A percentile compares a stretch with the other conserved stretches of the same genome.
Conservation (phyloP, 2,113 vertebrate species). For the Mastomys natalensis region DNA sequence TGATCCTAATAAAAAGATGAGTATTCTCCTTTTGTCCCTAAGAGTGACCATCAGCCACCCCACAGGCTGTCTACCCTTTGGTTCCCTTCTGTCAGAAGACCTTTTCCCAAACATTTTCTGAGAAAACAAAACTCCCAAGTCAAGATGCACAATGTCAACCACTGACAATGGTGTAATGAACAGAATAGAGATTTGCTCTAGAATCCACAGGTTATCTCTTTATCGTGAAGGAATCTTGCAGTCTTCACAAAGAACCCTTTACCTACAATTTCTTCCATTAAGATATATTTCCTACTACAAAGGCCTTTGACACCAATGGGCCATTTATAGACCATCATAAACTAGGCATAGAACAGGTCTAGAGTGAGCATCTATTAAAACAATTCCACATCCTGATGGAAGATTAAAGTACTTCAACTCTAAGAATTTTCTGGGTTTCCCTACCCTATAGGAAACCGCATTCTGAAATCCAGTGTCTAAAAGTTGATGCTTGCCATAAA, state of each 20-base stretch:
- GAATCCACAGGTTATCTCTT: not conserved
- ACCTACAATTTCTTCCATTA: not conserved
- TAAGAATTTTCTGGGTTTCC: not conserved
- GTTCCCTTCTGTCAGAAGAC: not conserved
- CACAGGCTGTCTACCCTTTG: not conserved
- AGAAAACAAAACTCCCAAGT: not conserved
- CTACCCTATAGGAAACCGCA: not conserved
- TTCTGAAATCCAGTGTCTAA: not conserved
- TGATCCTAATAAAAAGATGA: slow-evolving; percentile 49
- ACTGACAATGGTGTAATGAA: not conserved
- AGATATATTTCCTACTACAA: slow-evolving; percentile 51
- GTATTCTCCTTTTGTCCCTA: slow-evolving; percentile 35
- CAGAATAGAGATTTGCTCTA: not conserved
- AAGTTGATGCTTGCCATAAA: not conserved
- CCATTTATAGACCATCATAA: slow-evolving; percentile 56
- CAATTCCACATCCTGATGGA: not conserved
- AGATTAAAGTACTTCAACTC: not conserved
- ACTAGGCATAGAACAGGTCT: slow-evolving; percentile 48
- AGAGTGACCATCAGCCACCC: slow-evolving; percentile 6
- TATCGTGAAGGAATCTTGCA: not conserved
- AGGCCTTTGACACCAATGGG: slow-evolving; percentile 26
- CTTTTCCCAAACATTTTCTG: not conserved
- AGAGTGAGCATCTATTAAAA: not conserved
- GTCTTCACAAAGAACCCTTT: not conserved
- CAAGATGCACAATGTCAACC: not conserved